These are phyloP conservation scores for Panzeria rudis DNA, from an alignment of 2,888 invertebrate species.

Conservation along the genomic window DNA sequence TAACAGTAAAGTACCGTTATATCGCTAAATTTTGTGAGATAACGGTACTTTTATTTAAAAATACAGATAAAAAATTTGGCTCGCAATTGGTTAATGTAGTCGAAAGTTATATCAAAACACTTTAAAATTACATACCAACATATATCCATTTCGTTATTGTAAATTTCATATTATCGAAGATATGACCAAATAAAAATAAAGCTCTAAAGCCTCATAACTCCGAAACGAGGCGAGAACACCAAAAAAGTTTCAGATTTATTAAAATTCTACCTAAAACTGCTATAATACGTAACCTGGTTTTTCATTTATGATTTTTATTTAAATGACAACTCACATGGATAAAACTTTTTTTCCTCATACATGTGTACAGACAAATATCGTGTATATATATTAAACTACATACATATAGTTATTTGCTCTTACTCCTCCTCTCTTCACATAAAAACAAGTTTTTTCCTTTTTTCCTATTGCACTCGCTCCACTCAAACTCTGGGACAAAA, in stretches of 20 bases:
- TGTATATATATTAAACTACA: background rate
- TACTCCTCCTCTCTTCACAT: background rate
- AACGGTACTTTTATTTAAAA: too few relatives aligned
- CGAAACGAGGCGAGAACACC: too few relatives aligned
- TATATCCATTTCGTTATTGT: too few relatives aligned
- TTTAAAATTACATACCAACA: too few relatives aligned
- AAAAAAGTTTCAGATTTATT: background rate
- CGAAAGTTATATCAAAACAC: too few relatives aligned
- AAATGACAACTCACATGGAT: background rate
- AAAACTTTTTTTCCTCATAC: background rate
- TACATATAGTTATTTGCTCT: background rate
- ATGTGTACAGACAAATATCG: background rate
- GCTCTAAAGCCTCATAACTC: too few relatives aligned
- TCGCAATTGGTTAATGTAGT: too few relatives aligned
- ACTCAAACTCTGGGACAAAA: constrained; percentile 25
- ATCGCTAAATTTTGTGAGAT: too few relatives aligned
- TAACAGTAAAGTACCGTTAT: too few relatives aligned
- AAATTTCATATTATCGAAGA: too few relatives aligned
- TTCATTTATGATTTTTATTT: background rate
- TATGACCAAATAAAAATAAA: too few relatives aligned
- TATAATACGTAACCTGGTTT: background rate
- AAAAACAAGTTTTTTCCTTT: constrained; percentile 34
- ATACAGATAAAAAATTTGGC: too few relatives aligned
- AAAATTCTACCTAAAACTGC: background rate
- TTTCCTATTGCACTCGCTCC: constrained; percentile 1